Conservation (phyloP, 1,140 invertebrate genomes). For the Neelides sp. region DNA sequence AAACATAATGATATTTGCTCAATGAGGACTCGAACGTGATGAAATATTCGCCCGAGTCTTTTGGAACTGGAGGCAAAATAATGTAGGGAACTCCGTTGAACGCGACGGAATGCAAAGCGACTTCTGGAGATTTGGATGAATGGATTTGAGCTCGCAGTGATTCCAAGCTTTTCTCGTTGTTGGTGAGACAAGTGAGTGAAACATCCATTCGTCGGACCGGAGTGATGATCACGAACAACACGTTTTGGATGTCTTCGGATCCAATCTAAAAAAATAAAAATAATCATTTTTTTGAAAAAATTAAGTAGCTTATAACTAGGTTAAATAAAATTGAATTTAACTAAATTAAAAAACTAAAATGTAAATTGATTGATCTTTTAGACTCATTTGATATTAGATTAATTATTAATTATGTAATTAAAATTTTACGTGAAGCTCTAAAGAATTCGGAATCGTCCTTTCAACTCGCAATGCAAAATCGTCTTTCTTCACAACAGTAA, state of each 20-base stretch:
- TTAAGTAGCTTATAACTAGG: neutral
- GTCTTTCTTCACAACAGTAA: constrained; percentile 19
- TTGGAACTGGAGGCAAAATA: constrained; percentile 27
- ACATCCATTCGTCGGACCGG: constrained; percentile 27
- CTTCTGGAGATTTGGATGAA: constrained; percentile 18
- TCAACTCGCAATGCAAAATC: constrained; percentile 22
- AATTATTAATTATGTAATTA: neutral
- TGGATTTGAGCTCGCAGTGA: constrained; percentile 19
- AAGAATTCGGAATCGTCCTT: constrained; percentile 22
- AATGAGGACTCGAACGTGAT: constrained; percentile 25
- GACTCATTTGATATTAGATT: no score
- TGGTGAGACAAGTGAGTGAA: constrained; percentile 18
- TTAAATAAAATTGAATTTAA: no score
- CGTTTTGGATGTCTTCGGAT: constrained; percentile 16
- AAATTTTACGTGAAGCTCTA: constrained; percentile 21
- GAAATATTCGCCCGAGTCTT: constrained; percentile 24
- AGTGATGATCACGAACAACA: constrained; percentile 18
- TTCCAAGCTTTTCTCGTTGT: constrained; percentile 25
- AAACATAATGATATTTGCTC: constrained; percentile 20
- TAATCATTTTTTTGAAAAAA: constrained; percentile 1
- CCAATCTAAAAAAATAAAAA: constrained; percentile 17
- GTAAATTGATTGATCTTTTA: no score
- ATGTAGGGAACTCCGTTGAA: constrained; percentile 27
- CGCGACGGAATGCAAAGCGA: constrained; percentile 14
- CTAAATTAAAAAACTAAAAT: no score